phyloP scores from a whole-genome alignment of 2,113 vertebrate genomes.

The Coturnix japonica region DNA sequence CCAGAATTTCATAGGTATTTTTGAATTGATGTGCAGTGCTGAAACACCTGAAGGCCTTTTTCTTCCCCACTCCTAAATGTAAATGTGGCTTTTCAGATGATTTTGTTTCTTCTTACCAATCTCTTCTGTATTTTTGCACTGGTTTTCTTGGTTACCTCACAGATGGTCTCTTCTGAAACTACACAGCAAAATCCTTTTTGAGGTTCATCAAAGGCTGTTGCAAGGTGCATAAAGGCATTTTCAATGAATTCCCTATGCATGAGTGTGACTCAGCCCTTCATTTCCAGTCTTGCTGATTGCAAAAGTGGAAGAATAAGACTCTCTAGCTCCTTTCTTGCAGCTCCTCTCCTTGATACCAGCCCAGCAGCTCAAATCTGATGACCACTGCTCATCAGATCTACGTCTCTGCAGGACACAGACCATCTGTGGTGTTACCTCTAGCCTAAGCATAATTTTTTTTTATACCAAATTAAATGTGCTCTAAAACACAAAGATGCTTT shows the following conservation, averaged over 20 bases:
- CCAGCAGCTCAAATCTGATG: neutral
- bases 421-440: neutral
- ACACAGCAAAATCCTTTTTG: neutral
- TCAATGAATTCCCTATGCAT: neutral
- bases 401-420: neutral
- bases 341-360: neutral
- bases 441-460: neutral
- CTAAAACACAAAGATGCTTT: neutral
- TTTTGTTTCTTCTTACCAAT: neutral
- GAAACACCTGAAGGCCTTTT: constrained; percentile 12
- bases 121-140: neutral
- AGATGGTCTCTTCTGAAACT: constrained; percentile 8
- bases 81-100: neutral
- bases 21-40: neutral
- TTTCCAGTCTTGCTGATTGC: neutral
- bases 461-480: neutral
- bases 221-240: neutral
- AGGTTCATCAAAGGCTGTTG: neutral
- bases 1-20: constrained; percentile 53
- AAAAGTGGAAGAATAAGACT: neutral
- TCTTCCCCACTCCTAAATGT: neutral
- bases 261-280: neutral
- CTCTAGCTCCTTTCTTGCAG: neutral
- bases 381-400: neutral
- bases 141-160: neutral